A percentile compares a stretch with the other conserved stretches of the same genome.
Conservation (phyloP, 1,140 invertebrate species). For the Danaus melanippus region DNA sequence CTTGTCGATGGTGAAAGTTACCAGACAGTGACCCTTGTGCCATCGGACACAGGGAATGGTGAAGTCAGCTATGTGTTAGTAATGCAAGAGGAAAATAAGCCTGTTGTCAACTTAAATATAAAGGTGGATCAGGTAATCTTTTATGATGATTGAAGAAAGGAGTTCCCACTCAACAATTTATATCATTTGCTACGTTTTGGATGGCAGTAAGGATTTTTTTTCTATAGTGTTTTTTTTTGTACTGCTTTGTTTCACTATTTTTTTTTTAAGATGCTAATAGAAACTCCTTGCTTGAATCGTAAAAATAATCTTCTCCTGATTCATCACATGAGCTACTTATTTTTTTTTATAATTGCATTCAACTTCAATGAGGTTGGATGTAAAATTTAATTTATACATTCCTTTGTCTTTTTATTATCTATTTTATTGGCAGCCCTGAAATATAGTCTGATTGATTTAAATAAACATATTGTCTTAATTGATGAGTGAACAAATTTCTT, state of each 20-base stretch:
- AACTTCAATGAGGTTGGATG: no score
- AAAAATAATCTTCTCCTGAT: no score
- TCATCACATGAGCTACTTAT: no score
- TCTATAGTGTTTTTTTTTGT: constrained; percentile 3
- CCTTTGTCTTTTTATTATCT: no score
- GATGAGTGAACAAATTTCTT: no score
- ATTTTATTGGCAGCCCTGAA: no score
- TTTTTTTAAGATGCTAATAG: neutral
- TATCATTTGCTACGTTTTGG: neutral
- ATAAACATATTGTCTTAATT: no score
- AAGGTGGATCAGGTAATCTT: constrained; percentile 56
- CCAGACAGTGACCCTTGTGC: constrained; percentile 90
- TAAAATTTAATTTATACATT: no score
- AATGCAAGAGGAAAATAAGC: constrained; percentile 79
- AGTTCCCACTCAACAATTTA: constrained; percentile 1
- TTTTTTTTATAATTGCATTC: no score
- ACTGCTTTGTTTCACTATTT: constrained; percentile 6
- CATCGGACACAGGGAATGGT: constrained; percentile 83
- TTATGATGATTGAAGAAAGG: constrained; percentile 10
- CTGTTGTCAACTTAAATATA: constrained; percentile 46
- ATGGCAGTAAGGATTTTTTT: neutral
- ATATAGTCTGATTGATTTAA: no score
- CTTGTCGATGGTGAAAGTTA: constrained; percentile 75
- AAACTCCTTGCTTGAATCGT: no score
- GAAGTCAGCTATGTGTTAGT: constrained; percentile 93